Evolutionary conservation across 2,888 invertebrate genomes (phyloP).

Genomic region (Eupithecia inturbata): DNA sequence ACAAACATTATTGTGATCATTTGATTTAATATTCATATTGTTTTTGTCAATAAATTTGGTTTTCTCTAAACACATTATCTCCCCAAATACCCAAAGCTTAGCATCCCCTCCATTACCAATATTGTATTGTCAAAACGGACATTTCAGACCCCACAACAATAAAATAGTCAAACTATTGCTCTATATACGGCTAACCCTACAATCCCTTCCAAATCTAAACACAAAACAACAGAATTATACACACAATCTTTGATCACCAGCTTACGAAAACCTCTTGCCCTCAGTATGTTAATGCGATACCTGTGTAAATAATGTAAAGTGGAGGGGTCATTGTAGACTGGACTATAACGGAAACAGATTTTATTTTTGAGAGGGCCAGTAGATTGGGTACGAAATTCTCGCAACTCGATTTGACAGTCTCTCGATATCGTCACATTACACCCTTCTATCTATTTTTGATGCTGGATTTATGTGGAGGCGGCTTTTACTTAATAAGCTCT

Average conservation of each 20-base stretch:
- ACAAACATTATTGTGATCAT: not conserved
- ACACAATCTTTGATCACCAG: slow-evolving; percentile 35
- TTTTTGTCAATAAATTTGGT: not conserved
- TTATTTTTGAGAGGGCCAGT: slow-evolving; percentile 65
- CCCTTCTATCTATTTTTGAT: slow-evolving; percentile 56
- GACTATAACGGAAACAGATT: slow-evolving; percentile 57
- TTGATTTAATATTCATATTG: not conserved
- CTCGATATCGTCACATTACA: slow-evolving; percentile 69
- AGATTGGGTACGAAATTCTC: slow-evolving; percentile 69
- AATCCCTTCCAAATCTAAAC: slow-evolving; percentile 21
- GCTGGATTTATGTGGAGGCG: slow-evolving; percentile 48
- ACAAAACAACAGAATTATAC: slow-evolving; percentile 38
- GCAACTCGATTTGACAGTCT: slow-evolving; percentile 73
- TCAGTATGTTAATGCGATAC: slow-evolving; percentile 19
- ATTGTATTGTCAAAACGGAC: slow-evolving; percentile 6
- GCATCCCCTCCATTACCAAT: not conserved
- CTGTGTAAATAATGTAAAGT: slow-evolving; percentile 26
- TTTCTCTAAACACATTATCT: not conserved
- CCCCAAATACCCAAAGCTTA: not conserved
- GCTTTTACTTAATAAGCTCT: slow-evolving; percentile 40
- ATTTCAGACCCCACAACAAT: slow-evolving; percentile 19
- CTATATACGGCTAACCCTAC: slow-evolving; percentile 9
- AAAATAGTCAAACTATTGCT: slow-evolving; percentile 12
- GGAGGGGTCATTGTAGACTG: slow-evolving; percentile 50
- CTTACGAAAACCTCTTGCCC: slow-evolving; percentile 18